These are phyloP conservation scores for Gnathonemus longibarbis DNA, from an alignment of 2,113 vertebrate genomes.

Conservation along the genomic window DNA sequence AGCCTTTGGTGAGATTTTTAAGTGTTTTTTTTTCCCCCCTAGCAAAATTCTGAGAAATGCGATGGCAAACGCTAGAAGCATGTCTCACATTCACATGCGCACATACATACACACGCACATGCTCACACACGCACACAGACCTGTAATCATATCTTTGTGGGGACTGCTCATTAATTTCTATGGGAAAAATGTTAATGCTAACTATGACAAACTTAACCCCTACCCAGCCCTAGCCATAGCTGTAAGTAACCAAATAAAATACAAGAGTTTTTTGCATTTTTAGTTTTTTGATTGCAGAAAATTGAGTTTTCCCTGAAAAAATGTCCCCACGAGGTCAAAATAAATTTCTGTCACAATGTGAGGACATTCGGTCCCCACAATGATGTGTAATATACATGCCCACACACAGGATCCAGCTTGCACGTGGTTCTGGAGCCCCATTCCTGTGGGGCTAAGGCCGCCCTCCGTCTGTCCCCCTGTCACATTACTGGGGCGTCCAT, in stretches of 20 bases:
- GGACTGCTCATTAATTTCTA: background rate
- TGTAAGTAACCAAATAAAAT: background rate
- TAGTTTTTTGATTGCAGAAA: background rate
- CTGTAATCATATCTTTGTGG: background rate
- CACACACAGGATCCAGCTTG: background rate
- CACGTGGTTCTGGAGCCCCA: background rate
- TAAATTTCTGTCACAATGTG: background rate
- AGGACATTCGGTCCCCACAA: background rate
- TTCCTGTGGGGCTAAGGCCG: background rate
- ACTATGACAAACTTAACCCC: background rate
- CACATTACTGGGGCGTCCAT: background rate
- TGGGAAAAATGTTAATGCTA: background rate
- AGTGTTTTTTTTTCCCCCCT: background rate
- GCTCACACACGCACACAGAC: background rate
- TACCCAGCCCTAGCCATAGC: background rate
- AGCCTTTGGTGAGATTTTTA: background rate
- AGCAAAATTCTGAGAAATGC: background rate
- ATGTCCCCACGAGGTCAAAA: background rate
- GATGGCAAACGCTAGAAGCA: background rate
- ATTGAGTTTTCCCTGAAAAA: background rate
- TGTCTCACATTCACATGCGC: background rate
- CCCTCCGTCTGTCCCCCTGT: background rate
- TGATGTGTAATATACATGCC: background rate
- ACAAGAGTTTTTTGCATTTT: background rate
- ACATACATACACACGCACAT: no score